A percentile compares a stretch with the other conserved stretches of the same genome.
Conservation (phyloP, 2,797 vertebrate genomes). For the Lepus townsendii region DNA sequence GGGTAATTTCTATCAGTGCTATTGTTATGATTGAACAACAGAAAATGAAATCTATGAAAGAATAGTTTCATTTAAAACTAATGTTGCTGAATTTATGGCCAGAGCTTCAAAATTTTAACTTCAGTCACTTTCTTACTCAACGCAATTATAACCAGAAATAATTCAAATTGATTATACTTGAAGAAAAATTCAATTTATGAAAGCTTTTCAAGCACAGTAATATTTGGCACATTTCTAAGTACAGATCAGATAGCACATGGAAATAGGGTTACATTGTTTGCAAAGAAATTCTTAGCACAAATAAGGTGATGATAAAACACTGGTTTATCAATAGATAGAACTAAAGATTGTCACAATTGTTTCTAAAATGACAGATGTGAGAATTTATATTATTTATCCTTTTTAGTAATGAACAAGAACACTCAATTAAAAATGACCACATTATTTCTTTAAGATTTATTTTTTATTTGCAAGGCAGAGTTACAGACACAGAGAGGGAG, state of each 20-base stretch:
- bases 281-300: slow-evolving; percentile 64
- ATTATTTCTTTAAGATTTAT: slow-evolving; percentile 28
- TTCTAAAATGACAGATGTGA: slow-evolving; percentile 64
- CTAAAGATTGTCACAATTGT: slow-evolving; percentile 37
- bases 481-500: too few species aligned
- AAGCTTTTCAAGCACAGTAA: slow-evolving; percentile 58
- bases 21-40: slow-evolving; percentile 54
- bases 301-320: slow-evolving; percentile 58
- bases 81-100: slow-evolving; percentile 66
- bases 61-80: slow-evolving; percentile 68
- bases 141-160: slow-evolving; percentile 62
- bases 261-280: slow-evolving; percentile 61
- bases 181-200: slow-evolving; percentile 73
- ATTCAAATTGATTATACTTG: slow-evolving; percentile 70
- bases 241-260: slow-evolving; percentile 61
- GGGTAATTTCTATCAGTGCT: slow-evolving; percentile 50
- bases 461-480: too few species aligned
- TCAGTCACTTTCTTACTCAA: slow-evolving; percentile 66
- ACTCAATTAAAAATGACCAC: slow-evolving; percentile 58
- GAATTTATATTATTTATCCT: slow-evolving; percentile 56
- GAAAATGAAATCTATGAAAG: not conserved
- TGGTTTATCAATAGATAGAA: slow-evolving; percentile 62
- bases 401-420: slow-evolving; percentile 54
- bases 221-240: slow-evolving; percentile 66
- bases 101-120: slow-evolving; percentile 69